Percentiles rank a stretch among this genome's conserved stretches.
These are phyloP conservation scores for Syrmaticus mikado DNA, from an alignment of 2,113 vertebrate genomes.

Conservation along the genomic window DNA sequence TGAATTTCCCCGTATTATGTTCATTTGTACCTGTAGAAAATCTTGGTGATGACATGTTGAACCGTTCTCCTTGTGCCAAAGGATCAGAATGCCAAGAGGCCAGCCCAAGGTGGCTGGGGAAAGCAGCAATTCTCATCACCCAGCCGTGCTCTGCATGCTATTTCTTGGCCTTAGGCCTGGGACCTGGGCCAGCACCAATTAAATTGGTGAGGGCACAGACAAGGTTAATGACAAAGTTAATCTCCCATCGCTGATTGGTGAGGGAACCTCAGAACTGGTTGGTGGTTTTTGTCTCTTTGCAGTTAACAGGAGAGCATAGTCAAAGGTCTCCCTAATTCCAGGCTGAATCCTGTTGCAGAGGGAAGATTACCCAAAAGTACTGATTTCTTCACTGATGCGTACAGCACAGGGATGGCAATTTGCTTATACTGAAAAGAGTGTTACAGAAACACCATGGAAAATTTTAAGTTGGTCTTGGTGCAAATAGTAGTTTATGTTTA, in stretches of 20 bases:
- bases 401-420: background rate
- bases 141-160: background rate
- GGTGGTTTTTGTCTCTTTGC: constrained; percentile 17
- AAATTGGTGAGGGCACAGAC: constrained; percentile 27
- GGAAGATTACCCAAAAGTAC: background rate
- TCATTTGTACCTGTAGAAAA: background rate
- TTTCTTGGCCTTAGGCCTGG: constrained; percentile 31
- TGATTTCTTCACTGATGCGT: background rate
- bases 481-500: background rate
- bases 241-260: constrained; percentile 31
- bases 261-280: constrained; percentile 21
- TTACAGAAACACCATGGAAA: background rate
- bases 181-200: constrained; percentile 44
- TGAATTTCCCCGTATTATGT: background rate
- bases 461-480: background rate
- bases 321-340: background rate
- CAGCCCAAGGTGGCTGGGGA: background rate
- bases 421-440: background rate
- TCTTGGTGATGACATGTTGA: background rate
- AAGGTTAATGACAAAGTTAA: constrained; percentile 57
- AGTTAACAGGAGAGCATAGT: background rate
- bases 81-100: background rate
- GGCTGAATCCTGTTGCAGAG: background rate
- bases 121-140: background rate
- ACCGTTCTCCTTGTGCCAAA: background rate